These are phyloP conservation scores for Eristalis arbustorum DNA, from an alignment of 2,888 invertebrate species.

Conservation along the genomic window DNA sequence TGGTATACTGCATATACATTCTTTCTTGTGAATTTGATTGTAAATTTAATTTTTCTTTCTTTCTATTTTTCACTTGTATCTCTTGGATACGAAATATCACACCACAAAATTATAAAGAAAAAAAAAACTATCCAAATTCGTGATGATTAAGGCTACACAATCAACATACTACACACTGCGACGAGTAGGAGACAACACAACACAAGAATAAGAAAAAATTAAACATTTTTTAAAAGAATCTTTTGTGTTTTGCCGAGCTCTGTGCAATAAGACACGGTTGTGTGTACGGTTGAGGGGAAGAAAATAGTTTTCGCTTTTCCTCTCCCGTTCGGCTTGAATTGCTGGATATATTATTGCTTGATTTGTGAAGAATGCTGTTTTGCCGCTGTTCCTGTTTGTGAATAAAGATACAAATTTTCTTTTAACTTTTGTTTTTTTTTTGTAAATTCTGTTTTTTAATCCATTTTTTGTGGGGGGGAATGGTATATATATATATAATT, in stretches of 20 bases:
- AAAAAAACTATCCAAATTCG: neutral
- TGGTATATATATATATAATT: constrained; percentile 1
- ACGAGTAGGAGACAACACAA: neutral
- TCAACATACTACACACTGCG: neutral
- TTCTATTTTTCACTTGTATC: constrained; percentile 12
- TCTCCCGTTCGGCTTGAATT: neutral
- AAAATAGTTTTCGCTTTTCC: constrained; percentile 1
- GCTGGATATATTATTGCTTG: neutral
- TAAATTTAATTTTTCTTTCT: neutral
- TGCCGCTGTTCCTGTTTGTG: neutral
- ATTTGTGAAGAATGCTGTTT: neutral
- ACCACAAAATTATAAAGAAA: neutral
- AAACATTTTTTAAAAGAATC: neutral
- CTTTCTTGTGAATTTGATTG: neutral
- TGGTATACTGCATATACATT: neutral
- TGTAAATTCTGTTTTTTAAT: constrained; percentile 6
- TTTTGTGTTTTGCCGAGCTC: constrained; percentile 11
- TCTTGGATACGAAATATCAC: neutral
- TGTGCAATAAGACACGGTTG: neutral
- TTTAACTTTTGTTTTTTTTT: neutral
- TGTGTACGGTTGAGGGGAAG: neutral
- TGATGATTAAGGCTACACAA: neutral
- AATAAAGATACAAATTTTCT: neutral
- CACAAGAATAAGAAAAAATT: neutral
- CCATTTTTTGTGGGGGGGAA: constrained; percentile 4